Conservation (phyloP, 1,140 invertebrate species). For the Orchesella cincta region DNA sequence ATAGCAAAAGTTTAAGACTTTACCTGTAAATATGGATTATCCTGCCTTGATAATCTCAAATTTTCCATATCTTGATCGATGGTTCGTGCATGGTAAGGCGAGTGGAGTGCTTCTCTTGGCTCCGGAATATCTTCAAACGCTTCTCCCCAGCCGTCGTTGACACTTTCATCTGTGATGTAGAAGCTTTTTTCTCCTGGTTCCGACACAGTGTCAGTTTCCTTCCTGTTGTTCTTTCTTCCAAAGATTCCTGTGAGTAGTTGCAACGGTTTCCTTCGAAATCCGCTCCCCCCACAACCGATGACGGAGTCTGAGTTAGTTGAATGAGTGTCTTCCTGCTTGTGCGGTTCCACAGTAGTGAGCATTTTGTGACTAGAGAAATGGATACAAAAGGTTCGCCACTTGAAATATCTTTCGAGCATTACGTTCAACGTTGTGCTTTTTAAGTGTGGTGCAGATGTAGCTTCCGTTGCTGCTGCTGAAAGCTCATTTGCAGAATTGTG, state of each 20-base stretch:
- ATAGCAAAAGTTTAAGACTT: neutral
- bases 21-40: conserved; percentile 50
- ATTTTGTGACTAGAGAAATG: conserved; percentile 19
- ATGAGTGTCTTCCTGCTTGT: conserved; percentile 20
- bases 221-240: conserved; percentile 40
- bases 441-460: neutral
- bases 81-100: conserved; percentile 49
- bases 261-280: conserved; percentile 42
- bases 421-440: neutral
- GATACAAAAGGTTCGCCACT: neutral
- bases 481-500: neutral
- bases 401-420: neutral
- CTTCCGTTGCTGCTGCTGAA: neutral
- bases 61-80: conserved; percentile 51
- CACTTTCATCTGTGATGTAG: conserved; percentile 36
- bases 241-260: conserved; percentile 49
- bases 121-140: conserved; percentile 38
- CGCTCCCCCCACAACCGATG: conserved; percentile 19
- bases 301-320: conserved; percentile 24
- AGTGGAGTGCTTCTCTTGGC: conserved; percentile 48
- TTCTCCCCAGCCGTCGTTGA: conserved; percentile 42
- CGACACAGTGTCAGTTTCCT: neutral
- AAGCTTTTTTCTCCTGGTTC: neutral
- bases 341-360: neutral
- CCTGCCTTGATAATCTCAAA: conserved; percentile 47